Evolutionary conservation across 1,140 invertebrate species (phyloP).

Genomic region (Drosophila takahashii): DNA sequence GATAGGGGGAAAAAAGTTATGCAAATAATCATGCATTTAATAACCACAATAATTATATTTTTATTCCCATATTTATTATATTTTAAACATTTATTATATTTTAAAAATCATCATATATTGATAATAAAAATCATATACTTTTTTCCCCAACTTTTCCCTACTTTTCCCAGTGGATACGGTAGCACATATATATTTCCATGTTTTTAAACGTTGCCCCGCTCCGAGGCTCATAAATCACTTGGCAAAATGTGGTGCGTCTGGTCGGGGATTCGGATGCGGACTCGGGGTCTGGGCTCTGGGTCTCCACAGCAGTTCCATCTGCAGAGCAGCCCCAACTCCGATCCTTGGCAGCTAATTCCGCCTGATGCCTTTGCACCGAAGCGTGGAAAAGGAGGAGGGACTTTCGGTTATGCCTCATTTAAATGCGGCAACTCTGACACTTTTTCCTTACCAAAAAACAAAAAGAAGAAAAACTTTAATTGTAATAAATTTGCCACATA

Average conservation of each 20-base stretch:
- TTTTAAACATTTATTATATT: no score
- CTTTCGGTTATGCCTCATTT: slow-evolving; percentile 62
- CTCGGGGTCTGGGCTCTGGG: slow-evolving; percentile 4
- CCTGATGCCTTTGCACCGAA: slow-evolving; percentile 29
- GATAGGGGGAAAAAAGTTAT: no score
- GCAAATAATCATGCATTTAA: no score
- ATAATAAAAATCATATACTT: no score
- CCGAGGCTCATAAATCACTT: slow-evolving; percentile 76
- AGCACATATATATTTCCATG: slow-evolving; percentile 51
- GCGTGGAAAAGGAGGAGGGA: slow-evolving; percentile 26
- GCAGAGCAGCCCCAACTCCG: slow-evolving; percentile 23
- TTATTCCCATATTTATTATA: no score
- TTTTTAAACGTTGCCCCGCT: slow-evolving; percentile 71
- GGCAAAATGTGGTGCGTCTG: slow-evolving; percentile 67
- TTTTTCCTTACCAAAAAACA: slow-evolving; percentile 3
- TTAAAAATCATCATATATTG: no score
- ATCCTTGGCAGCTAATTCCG: slow-evolving; percentile 50
- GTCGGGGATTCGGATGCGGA: slow-evolving; percentile 27
- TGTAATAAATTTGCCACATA: slow-evolving; percentile 77
- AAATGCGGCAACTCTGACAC: slow-evolving; percentile 59
- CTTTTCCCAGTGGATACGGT: slow-evolving; percentile 5
- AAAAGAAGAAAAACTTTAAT: slow-evolving; percentile 60
- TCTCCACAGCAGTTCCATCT: slow-evolving; percentile 26
- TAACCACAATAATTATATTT: no score
- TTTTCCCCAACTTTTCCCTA: no score